These are phyloP conservation scores for Zeuzera pyrina DNA, from an alignment of 2,888 invertebrate genomes.

Conservation along the genomic window DNA sequence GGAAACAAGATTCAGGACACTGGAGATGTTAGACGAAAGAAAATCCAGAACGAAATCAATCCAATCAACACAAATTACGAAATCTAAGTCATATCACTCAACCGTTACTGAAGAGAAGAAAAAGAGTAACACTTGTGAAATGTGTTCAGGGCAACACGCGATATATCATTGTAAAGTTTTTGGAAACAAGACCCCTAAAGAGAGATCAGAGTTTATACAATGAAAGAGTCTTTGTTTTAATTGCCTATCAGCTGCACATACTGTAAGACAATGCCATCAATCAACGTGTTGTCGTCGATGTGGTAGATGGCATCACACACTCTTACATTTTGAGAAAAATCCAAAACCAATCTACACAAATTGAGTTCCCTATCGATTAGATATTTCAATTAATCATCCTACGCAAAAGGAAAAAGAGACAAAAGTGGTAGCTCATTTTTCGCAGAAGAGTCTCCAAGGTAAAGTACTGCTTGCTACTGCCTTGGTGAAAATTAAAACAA, in stretches of 20 bases:
- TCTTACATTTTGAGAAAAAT: slow-evolving; percentile 4
- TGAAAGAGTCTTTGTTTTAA: slow-evolving; percentile 5
- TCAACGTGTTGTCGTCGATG: slow-evolving; percentile 3
- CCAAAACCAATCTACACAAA: background rate
- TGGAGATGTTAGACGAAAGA: background rate
- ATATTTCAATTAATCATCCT: background rate
- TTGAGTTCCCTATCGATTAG: background rate
- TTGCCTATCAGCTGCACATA: slow-evolving; percentile 4
- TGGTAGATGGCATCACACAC: slow-evolving; percentile 4
- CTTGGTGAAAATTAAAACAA: background rate
- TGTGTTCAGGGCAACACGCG: slow-evolving; percentile 4
- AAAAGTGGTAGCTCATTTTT: background rate
- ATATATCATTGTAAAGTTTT: slow-evolving; percentile 6
- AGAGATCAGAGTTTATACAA: slow-evolving; percentile 3
- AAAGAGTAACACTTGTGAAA: slow-evolving; percentile 1
- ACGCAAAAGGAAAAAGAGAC: background rate
- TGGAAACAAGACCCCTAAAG: background rate
- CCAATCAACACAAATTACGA: background rate
- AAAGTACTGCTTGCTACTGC: background rate
- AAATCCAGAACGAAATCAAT: background rate
- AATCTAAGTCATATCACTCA: background rate
- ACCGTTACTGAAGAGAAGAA: background rate
- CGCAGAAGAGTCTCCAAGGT: background rate
- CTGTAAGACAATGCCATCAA: slow-evolving; percentile 1
- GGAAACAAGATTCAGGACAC: background rate